Percentiles rank a stretch among this genome's conserved stretches.
Conservation (phyloP, 2,113 vertebrate genomes). For the Gallinago media region DNA sequence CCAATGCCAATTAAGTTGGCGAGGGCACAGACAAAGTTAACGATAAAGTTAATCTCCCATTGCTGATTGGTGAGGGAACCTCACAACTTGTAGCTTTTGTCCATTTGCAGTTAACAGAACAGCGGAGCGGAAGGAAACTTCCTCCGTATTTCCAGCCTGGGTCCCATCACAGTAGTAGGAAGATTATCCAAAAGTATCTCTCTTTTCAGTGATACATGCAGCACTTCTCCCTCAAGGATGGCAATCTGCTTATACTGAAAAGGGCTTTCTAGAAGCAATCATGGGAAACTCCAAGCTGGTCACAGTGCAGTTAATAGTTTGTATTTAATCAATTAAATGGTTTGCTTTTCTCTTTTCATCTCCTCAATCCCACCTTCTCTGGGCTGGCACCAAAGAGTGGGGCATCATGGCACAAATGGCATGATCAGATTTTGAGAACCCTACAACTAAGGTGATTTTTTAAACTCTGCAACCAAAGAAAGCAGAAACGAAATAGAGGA, state of each 20-base stretch:
- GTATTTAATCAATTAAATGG: neutral
- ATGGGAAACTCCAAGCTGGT: neutral
- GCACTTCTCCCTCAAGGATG: neutral
- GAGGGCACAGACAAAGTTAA: slow-evolving; percentile 44
- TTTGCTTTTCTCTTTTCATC: neutral
- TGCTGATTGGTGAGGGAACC: slow-evolving; percentile 11
- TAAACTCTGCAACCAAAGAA: neutral
- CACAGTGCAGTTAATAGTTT: neutral
- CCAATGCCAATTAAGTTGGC: slow-evolving; percentile 34
- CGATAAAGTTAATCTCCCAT: slow-evolving; percentile 35
- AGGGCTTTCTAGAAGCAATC: neutral
- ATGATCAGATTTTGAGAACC: neutral
- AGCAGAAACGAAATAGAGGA: neutral
- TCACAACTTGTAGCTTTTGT: slow-evolving; percentile 27
- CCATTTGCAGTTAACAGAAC: slow-evolving; percentile 10
- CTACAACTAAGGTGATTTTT: neutral
- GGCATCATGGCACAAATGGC: neutral
- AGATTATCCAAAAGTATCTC: neutral
- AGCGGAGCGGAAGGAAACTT: neutral
- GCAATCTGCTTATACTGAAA: neutral
- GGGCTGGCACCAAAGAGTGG: neutral
- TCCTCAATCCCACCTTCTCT: neutral
- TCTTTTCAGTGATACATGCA: neutral
- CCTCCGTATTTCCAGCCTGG: neutral
- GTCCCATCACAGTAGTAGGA: neutral